phyloP scores from a whole-genome alignment of 2,797 vertebrate species.

The Lithobates pipiens region DNA sequence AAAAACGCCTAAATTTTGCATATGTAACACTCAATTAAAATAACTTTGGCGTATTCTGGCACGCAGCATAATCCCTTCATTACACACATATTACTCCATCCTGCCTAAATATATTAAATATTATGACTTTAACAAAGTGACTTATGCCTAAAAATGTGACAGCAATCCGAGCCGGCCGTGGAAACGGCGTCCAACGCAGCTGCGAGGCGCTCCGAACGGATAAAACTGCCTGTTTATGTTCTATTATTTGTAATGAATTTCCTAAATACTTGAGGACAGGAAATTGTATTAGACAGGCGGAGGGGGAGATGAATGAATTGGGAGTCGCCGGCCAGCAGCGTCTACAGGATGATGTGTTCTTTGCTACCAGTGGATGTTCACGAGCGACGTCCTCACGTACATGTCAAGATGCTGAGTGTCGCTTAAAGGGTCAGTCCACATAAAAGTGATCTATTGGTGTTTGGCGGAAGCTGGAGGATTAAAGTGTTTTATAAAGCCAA shows the following conservation, averaged over 20 bases:
- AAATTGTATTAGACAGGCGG: neutral
- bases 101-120: constrained; percentile 59
- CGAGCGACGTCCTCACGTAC: too few species aligned
- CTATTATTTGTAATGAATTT: constrained; percentile 24
- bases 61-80: constrained; percentile 61
- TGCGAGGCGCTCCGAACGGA: neutral
- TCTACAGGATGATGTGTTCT: neutral
- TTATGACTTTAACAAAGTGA: constrained; percentile 58
- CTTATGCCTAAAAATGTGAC: constrained; percentile 60
- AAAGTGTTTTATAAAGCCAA: too few species aligned
- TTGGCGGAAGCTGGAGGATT: too few species aligned
- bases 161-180: constrained; percentile 67
- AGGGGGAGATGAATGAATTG: neutral
- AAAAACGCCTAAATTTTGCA: constrained; percentile 49
- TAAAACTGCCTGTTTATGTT: neutral
- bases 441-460: too few species aligned
- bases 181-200: constrained; percentile 19
- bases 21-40: constrained; percentile 61
- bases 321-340: constrained; percentile 5
- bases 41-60: constrained; percentile 59
- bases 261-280: constrained; percentile 24
- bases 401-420: too few species aligned
- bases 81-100: constrained; percentile 44
- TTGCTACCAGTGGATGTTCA: too few species aligned
- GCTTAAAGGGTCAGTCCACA: too few species aligned